These are phyloP conservation scores for Neolamprologus cancellatus DNA, from an alignment of 2,113 vertebrate genomes.

Conservation along the genomic window DNA sequence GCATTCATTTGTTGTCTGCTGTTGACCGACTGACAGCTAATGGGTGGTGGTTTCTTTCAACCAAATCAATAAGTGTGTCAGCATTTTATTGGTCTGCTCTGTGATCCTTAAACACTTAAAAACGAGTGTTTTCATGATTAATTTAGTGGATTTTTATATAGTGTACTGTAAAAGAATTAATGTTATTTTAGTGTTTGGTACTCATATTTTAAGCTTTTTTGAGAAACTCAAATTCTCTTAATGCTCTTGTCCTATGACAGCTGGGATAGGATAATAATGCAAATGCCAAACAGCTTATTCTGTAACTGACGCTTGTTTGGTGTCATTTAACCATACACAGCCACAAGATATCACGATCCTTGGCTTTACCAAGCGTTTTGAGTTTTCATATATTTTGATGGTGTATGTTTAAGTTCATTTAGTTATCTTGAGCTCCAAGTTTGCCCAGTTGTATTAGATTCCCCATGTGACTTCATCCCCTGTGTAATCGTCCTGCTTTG, in stretches of 20 bases:
- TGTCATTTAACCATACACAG: background rate
- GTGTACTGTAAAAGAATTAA: background rate
- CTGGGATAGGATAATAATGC: background rate
- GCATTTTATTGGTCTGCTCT: background rate
- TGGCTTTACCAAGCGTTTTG: background rate
- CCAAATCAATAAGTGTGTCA: background rate
- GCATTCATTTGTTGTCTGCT: background rate
- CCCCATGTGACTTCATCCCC: background rate
- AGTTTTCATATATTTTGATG: background rate
- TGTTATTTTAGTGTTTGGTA: background rate
- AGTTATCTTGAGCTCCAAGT: background rate
- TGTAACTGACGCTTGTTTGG: background rate
- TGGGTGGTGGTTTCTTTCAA: background rate
- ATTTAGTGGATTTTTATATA: background rate
- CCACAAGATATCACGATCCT: background rate
- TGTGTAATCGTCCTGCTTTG: background rate
- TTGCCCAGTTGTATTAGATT: background rate
- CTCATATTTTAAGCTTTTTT: background rate
- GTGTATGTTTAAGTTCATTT: background rate
- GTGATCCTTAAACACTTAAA: background rate
- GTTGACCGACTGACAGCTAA: background rate
- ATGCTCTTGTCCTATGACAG: background rate
- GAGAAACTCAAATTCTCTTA: background rate
- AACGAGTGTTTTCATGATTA: background rate
- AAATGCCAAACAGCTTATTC: background rate